Evolutionary conservation across 2,113 vertebrate species (phyloP).

Genomic region (Poecile atricapillus): DNA sequence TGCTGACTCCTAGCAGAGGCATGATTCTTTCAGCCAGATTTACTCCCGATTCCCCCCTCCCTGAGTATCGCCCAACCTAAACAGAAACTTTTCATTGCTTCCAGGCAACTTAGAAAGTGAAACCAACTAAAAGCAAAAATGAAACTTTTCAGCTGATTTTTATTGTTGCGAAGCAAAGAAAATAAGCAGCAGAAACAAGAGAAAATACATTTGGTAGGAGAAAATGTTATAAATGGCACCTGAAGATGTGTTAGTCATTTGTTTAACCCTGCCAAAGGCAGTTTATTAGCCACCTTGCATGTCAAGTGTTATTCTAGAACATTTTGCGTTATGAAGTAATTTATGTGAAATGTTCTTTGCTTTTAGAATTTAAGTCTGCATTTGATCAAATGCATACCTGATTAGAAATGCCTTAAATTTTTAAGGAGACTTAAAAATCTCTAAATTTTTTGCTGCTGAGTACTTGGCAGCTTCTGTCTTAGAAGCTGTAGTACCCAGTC

Average conservation of each 20-base stretch:
- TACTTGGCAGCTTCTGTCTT: not conserved
- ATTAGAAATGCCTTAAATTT: not conserved
- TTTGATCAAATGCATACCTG: not conserved
- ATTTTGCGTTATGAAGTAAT: not conserved
- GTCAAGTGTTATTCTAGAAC: not conserved
- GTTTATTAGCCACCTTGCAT: not conserved
- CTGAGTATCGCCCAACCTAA: not conserved
- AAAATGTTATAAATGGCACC: not conserved
- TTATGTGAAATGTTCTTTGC: not conserved
- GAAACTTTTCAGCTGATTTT: not conserved
- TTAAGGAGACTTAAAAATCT: not conserved
- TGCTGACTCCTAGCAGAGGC: not conserved
- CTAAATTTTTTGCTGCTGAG: not conserved
- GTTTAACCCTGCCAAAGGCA: not conserved
- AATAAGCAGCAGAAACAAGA: not conserved
- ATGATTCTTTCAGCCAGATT: not conserved
- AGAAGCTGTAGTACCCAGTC: not conserved
- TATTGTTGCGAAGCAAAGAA: not conserved
- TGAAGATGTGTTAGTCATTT: not conserved
- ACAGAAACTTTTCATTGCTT: conserved; percentile 20
- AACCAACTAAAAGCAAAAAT: conserved; percentile 29
- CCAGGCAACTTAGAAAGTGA: conserved; percentile 21
- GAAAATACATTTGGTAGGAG: not conserved
- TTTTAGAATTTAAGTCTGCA: not conserved
- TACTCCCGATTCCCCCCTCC: not conserved